Base-by-base conservation (phyloP, 2,113 vertebrate genomes). In the Polypterus bichir region DNA sequence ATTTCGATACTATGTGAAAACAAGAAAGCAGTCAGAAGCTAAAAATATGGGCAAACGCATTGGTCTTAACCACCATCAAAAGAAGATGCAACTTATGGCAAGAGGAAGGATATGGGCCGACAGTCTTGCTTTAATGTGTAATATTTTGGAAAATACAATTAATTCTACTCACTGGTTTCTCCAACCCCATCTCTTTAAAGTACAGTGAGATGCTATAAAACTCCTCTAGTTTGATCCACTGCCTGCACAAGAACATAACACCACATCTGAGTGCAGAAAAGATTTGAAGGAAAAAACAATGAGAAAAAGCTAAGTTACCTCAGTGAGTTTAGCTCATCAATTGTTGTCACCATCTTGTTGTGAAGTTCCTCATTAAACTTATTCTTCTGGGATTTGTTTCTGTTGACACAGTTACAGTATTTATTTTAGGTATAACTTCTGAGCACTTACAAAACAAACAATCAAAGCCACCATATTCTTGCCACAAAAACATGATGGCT, bases 281-380 rank as follows among this genome's bases (percentile, higher is more conserved):
- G 59, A 8, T 51, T 5, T 10, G 1, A 5, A 48, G 45, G 6
- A 1, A 44, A 11, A 8, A 3, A 53, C 6, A 4, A 57, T 44
- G 57, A 5, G 47, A 48, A 62, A 47, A 47, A 56, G 61, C 0
- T 64, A 66, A 86, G 60, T 27, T 84, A 98, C 96, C 89, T 92
- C 64, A 82, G 87, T 62, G 88, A 90, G 74, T 84, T 94, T 69
- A 98, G 87, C 59, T 94, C 93, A 59, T 98, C 93, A 0, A 98
- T 97, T 64, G 94, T 91, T 0, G 89, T 91, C 65, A 91, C 88
- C 93, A 97, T 95, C 54, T 97, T 90, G 44, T 97, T 91, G 9
- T 94, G 89, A 9, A 88, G 83, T 68, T 97, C 91, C 54, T 97
- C 93, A 58, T 98, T 93, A 47, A 90, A 88, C 72, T 88, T 90